phyloP scores from a whole-genome alignment of 1,140 invertebrate species.

The Archivesica marissinica region DNA sequence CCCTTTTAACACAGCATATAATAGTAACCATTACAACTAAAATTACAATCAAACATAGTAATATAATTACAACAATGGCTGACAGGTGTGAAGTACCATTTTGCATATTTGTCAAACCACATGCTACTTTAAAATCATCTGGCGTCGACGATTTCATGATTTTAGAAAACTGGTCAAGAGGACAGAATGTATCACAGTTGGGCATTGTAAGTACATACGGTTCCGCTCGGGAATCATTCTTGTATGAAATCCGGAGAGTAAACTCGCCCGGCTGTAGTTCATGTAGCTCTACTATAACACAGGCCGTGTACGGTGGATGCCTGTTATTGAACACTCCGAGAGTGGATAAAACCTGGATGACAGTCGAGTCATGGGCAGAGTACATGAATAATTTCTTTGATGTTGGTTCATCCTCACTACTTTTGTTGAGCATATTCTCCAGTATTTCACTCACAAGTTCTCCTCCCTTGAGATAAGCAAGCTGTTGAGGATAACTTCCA shows the following conservation, averaged over 20 bases:
- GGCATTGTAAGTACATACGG: constrained; percentile 22
- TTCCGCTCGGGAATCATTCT: not conserved
- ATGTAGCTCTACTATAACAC: constrained; percentile 34
- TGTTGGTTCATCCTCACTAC: not conserved
- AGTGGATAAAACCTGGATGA: constrained; percentile 15
- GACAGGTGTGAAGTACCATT: not conserved
- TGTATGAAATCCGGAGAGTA: constrained; percentile 30
- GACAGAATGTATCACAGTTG: constrained; percentile 29
- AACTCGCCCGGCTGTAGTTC: constrained; percentile 27
- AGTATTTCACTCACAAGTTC: constrained; percentile 36
- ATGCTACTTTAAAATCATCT: not conserved
- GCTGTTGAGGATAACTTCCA: not conserved
- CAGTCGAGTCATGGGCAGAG: constrained; percentile 43
- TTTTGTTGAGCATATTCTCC: constrained; percentile 27
- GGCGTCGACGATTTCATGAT: not conserved
- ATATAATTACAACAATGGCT: constrained; percentile 6
- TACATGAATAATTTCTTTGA: constrained; percentile 39
- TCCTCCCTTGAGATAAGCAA: constrained; percentile 43
- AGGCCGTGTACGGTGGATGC: constrained; percentile 34
- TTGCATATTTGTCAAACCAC: constrained; percentile 1
- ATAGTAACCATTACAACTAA: not conserved
- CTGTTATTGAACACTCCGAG: constrained; percentile 41
- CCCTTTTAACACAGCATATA: not conserved
- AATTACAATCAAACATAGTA: not conserved
- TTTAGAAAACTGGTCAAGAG: constrained; percentile 20